These are phyloP conservation scores for Natrix natrix DNA, from an alignment of 2,797 vertebrate genomes.

Conservation along the genomic window DNA sequence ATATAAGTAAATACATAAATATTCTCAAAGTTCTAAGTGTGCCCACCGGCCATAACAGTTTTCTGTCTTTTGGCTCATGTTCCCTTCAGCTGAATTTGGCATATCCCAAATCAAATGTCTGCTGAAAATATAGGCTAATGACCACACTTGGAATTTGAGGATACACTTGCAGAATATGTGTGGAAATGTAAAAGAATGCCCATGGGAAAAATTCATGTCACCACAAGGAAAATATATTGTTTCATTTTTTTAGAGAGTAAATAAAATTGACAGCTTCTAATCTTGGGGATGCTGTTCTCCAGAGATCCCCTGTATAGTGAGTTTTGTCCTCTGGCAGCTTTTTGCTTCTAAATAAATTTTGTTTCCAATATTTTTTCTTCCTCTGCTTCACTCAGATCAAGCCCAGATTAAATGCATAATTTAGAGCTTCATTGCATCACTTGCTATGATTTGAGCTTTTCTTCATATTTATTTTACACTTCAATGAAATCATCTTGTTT, in stretches of 20 bases:
- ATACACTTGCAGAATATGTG: constrained; percentile 50
- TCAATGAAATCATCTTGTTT: constrained; percentile 10
- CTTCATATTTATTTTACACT: neutral
- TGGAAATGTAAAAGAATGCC: constrained; percentile 46
- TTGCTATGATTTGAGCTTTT: neutral
- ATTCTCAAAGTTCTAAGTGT: neutral
- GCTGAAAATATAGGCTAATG: constrained; percentile 47
- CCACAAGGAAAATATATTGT: constrained; percentile 48
- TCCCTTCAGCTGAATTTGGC: constrained; percentile 50
- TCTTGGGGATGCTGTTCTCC: constrained; percentile 44
- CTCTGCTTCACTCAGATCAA: neutral
- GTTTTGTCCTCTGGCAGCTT: constrained; percentile 50
- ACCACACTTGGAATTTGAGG: constrained; percentile 28
- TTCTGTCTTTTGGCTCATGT: neutral
- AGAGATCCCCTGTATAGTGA: constrained; percentile 24
- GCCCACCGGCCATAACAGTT: neutral
- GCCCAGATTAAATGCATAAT: neutral
- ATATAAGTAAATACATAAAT: neutral
- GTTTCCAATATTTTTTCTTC: neutral
- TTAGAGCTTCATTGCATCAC: neutral
- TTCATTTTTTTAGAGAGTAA: constrained; percentile 48
- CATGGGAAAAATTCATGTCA: constrained; percentile 57
- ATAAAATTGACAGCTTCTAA: constrained; percentile 55
- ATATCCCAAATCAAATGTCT: constrained; percentile 50
- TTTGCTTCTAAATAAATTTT: constrained; percentile 39